Evolutionary conservation across 2,797 vertebrate genomes (phyloP).

Genomic region (Tapera naevia): DNA sequence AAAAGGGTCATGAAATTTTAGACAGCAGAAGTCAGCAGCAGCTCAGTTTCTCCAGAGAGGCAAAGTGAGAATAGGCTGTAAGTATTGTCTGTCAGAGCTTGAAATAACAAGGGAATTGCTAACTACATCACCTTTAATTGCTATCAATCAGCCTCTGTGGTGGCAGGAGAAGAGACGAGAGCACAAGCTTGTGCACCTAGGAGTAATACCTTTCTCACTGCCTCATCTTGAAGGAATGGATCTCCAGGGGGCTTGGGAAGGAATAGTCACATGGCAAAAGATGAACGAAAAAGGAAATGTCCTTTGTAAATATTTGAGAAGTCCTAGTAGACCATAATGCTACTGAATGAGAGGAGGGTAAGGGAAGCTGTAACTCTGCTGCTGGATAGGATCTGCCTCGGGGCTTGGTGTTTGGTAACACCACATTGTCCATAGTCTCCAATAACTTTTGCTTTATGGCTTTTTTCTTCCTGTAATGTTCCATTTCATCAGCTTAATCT

Average conservation of each 20-base stretch:
- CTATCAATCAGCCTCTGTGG: background rate
- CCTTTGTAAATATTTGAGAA: conserved; percentile 15
- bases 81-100: background rate
- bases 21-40: conserved; percentile 23
- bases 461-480: conserved; percentile 35
- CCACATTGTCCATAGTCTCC: background rate
- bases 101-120: background rate
- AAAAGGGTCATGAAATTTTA: conserved; percentile 10
- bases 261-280: accelerated
- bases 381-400: background rate
- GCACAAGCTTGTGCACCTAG: background rate
- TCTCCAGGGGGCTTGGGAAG: background rate
- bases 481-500: conserved; percentile 11
- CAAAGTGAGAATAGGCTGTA: background rate
- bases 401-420: background rate
- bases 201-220: background rate
- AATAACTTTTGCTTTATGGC: conserved; percentile 24
- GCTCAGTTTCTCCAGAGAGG: background rate
- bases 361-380: background rate
- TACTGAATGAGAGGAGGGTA: background rate
- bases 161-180: background rate
- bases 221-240: background rate
- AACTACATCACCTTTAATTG: background rate
- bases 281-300: background rate
- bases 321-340: background rate